Percentiles rank a stretch among this genome's conserved stretches.
Conservation (phyloP, 2,888 invertebrate species). For the Cantharis nigra region DNA sequence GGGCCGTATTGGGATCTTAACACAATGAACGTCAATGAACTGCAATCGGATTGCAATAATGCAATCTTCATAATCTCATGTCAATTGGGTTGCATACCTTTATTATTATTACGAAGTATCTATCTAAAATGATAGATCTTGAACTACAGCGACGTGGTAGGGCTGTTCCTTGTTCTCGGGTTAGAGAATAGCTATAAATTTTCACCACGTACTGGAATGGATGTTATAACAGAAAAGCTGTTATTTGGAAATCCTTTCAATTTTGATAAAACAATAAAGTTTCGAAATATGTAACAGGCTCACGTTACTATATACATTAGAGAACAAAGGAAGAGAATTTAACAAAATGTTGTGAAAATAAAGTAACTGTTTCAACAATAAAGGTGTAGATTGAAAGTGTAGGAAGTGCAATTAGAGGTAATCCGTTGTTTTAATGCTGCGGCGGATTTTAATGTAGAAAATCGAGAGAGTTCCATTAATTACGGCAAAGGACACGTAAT, state of each 20-base stretch:
- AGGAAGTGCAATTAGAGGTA: not conserved
- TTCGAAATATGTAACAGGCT: not conserved
- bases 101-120: no score
- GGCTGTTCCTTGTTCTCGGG: no score
- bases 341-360: not conserved
- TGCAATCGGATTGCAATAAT: no score
- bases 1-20: no score
- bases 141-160: no score
- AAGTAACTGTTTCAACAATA: not conserved
- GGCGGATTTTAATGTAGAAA: not conserved
- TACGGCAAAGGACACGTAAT: not conserved
- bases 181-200: not conserved
- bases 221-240: not conserved
- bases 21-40: no score
- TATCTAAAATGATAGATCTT: no score
- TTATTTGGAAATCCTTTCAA: not conserved
- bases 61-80: no score
- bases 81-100: no score
- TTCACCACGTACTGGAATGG: not conserved
- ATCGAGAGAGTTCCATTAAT: not conserved
- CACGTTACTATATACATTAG: not conserved
- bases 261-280: not conserved
- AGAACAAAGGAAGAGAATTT: not conserved
- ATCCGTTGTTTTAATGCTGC: not conserved
- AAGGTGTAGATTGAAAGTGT: not conserved